Base-by-base conservation (phyloP, 2,797 vertebrate species). In the Pseudochaenichthys georgianus region DNA sequence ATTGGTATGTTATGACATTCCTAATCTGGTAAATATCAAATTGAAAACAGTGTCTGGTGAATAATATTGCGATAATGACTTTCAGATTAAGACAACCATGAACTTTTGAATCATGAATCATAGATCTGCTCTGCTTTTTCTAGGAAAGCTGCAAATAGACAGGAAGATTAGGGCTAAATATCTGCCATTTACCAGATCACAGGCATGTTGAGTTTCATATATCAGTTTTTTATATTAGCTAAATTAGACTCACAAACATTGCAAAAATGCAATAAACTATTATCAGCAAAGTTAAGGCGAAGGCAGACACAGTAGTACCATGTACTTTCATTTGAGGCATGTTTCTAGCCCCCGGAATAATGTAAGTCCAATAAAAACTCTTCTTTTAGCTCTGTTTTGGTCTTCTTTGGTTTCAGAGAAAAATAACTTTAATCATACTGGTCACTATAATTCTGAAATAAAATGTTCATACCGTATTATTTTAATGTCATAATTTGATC, bases 1-100 rank as follows among this genome's bases (percentile, higher is more conserved):
- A 7, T 68, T 47, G 61, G 46, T 11, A 34, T 54, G 28, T 73
- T 51, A 70, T 59, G 53, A 50, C 45, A 45, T 64, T 68, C 45
- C 31, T 50, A 52, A 75, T 73, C 48, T 41, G 38, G 47, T 41
- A 45, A 59, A 8, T 23, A 23, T 50, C 10, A 64, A 67, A 80
- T 17, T 9, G 48, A 51, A 62, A 61, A 47, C 31, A 38, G n/a
- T 54, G 28, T 62, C 58, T 63, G 21, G 34, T 64, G 47, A 42
- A 74, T 54, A 28, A 21, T 21, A 21, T 12, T 48, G 23, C 48
- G 43, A 13, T 58, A 48, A 51, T 62, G 1, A 58, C 45, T 62
- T 53, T 13, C 8, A 69, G 51, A 64, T 67, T 3, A 64, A 13
- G 2, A 12, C 17, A 28, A 34, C 16, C 6, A 41, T 4, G 4